Evolutionary conservation across 2,888 invertebrate species (phyloP).

Genomic region (Hesperia comma): DNA sequence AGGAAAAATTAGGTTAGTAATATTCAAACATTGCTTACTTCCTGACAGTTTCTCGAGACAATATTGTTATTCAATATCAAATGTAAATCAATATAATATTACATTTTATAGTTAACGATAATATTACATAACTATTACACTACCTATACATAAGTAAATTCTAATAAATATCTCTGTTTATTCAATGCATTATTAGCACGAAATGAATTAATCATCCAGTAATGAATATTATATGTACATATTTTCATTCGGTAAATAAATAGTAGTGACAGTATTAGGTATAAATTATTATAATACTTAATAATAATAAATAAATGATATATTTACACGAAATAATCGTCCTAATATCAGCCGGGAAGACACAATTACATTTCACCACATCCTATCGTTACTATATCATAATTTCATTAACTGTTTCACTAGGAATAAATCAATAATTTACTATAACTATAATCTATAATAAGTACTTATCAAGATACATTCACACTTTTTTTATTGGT

Average conservation of each 20-base stretch:
- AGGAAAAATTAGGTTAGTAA: conserved; percentile 25
- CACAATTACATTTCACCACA: conserved; percentile 45
- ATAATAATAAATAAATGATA: conserved; percentile 10
- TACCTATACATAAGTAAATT: background rate
- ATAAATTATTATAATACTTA: background rate
- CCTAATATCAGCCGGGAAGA: conserved; percentile 51
- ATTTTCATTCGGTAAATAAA: too few species aligned
- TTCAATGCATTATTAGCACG: background rate
- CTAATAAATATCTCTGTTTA: background rate
- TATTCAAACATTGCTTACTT: background rate
- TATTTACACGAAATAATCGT: conserved; percentile 27
- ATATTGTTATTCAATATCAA: background rate
- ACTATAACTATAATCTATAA: conserved; percentile 32
- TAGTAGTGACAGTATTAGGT: background rate
- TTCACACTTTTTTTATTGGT: too few species aligned
- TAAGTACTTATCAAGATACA: conserved; percentile 1
- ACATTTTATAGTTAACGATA: background rate
- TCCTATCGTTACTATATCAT: conserved; percentile 30
- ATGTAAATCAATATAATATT: background rate
- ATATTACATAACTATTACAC: background rate
- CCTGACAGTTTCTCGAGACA: background rate
- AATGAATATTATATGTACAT: background rate
- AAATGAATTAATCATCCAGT: background rate
- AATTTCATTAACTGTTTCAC: conserved; percentile 20
- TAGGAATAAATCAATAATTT: conserved; percentile 33